Conservation (phyloP, 2,113 vertebrate genomes). For the Nesogale talazaci region DNA sequence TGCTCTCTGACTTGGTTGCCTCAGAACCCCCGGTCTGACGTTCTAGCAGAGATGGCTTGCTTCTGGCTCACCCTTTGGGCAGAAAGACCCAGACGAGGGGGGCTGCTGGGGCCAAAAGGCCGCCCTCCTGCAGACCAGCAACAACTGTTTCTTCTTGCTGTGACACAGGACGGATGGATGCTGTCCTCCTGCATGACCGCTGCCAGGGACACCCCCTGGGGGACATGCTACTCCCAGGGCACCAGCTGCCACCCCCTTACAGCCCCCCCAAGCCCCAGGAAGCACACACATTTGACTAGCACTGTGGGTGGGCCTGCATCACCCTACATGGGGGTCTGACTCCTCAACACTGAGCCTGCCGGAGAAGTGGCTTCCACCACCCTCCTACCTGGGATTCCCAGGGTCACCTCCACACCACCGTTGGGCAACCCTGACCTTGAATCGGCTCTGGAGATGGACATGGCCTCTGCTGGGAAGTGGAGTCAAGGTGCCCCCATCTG, state of each 20-base stretch:
- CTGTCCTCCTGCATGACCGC: background rate
- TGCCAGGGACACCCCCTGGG: background rate
- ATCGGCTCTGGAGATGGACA: background rate
- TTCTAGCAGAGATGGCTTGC: background rate
- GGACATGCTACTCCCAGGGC: background rate
- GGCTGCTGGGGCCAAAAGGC: background rate
- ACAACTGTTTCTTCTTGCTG: background rate
- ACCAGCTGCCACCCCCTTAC: background rate
- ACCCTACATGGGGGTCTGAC: no score
- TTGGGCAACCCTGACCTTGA: background rate
- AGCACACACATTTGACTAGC: background rate
- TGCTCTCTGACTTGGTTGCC: background rate
- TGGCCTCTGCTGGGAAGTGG: background rate
- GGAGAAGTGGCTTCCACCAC: background rate
- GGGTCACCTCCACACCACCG: background rate
- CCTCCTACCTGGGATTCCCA: background rate
- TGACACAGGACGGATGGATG: conserved; percentile 27
- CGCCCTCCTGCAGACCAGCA: conserved; percentile 45
- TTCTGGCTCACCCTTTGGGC: conserved; percentile 9
- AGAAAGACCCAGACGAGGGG: conserved; percentile 47
- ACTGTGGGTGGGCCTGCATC: background rate
- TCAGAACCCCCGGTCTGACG: background rate
- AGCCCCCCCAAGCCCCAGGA: background rate
- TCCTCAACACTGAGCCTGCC: background rate
- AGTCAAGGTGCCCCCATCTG: background rate